These are phyloP conservation scores for Asteroscopus sphinx DNA, from an alignment of 2,888 invertebrate species.

Conservation along the genomic window DNA sequence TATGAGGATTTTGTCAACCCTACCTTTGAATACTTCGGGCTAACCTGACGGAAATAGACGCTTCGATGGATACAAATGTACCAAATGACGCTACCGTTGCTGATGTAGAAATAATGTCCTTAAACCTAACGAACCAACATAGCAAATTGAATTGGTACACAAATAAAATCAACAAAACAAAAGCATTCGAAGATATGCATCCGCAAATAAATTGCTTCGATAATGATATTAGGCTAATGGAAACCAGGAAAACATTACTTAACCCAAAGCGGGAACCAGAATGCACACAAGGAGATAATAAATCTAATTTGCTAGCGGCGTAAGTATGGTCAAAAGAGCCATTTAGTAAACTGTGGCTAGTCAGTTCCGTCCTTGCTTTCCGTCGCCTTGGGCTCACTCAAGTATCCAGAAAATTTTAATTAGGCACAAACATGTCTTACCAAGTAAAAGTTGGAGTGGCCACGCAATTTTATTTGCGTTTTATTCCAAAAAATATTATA, in stretches of 20 bases:
- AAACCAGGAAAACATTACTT: conserved; percentile 23
- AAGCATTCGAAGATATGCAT: conserved; percentile 6
- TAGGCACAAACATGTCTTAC: conserved; percentile 39
- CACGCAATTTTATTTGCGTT: conserved; percentile 45
- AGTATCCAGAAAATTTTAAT: conserved; percentile 50
- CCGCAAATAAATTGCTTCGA: conserved; percentile 9
- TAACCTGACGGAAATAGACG: not conserved
- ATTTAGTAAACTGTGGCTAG: conserved; percentile 42
- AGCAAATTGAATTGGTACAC: not conserved
- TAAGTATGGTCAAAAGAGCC: conserved; percentile 33
- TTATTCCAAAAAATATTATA: conserved; percentile 43
- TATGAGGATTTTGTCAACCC: conserved; percentile 13
- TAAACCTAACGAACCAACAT: no score
- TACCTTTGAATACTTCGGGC: not conserved
- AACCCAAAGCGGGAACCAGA: conserved; percentile 7
- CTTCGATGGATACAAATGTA: not conserved
- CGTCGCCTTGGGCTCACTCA: conserved; percentile 21
- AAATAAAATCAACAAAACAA: conserved; percentile 1
- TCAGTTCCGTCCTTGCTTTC: conserved; percentile 12
- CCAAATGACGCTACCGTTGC: no score
- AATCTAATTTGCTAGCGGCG: conserved; percentile 40
- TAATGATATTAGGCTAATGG: conserved; percentile 34
- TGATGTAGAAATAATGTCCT: no score
- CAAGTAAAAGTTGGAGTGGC: conserved; percentile 20
- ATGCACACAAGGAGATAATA: conserved; percentile 30